Percentiles rank a stretch among this genome's conserved stretches.
These are phyloP conservation scores for Malachius bipustulatus DNA, from an alignment of 2,888 invertebrate genomes.

Conservation along the genomic window DNA sequence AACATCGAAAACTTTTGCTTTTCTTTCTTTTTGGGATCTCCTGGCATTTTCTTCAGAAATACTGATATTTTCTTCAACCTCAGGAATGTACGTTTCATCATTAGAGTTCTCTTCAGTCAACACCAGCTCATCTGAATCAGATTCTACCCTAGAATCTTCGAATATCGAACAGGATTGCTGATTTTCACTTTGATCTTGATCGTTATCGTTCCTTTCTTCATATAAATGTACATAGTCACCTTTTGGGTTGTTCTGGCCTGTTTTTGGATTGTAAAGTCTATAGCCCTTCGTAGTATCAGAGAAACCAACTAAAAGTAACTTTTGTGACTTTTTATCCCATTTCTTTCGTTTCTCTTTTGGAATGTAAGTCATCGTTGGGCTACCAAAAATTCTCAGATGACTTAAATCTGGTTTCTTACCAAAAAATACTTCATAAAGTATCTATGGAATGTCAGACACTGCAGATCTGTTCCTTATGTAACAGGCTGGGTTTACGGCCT, in stretches of 20 bases:
- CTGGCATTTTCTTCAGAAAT: too few species aligned
- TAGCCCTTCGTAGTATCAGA: constrained; percentile 16
- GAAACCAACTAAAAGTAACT: constrained; percentile 15
- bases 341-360: constrained; percentile 1
- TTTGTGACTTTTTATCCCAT: constrained; percentile 8
- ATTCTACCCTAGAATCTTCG: too few species aligned
- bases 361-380: not conserved
- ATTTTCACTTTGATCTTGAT: too few species aligned
- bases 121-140: too few species aligned
- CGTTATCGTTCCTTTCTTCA: too few species aligned
- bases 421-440: constrained; percentile 2
- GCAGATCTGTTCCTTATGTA: constrained; percentile 1
- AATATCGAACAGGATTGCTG: too few species aligned
- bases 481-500: not conserved
- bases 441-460: not conserved
- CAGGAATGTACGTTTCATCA: too few species aligned
- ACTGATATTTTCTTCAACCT: too few species aligned
- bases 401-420: constrained; percentile 3
- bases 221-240: too few species aligned
- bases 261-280: constrained; percentile 14
- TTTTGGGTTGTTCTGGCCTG: too few species aligned
- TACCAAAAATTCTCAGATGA: not conserved
- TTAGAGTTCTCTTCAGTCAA: too few species aligned
- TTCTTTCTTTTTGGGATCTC: constrained; percentile 14
- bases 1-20: constrained; percentile 14